A percentile compares a stretch with the other conserved stretches of the same genome.
phyloP scores from a whole-genome alignment of 2,113 vertebrate species.

The Oryctolagus cuniculus region DNA sequence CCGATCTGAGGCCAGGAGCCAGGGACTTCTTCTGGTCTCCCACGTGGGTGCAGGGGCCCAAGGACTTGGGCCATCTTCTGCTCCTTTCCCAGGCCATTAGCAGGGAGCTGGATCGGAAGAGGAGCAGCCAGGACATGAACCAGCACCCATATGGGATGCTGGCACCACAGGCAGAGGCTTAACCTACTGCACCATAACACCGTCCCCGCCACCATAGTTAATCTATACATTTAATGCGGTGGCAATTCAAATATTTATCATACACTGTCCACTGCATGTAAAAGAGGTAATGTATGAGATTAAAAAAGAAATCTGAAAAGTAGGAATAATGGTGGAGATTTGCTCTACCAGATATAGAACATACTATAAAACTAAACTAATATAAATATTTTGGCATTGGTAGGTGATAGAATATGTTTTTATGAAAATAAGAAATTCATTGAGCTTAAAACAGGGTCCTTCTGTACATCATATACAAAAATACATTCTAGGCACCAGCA shows the following conservation, averaged over 20 bases:
- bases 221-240: constrained; percentile 27
- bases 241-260: constrained; percentile 42
- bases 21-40: too few species aligned
- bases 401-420: background rate
- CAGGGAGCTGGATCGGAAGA: too few species aligned
- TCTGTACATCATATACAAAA: background rate
- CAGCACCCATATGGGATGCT: too few species aligned
- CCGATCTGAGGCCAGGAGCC: too few species aligned
- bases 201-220: background rate
- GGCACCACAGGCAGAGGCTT: too few species aligned
- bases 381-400: constrained; percentile 25
- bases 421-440: background rate
- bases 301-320: constrained; percentile 42
- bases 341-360: constrained; percentile 6
- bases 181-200: too few species aligned
- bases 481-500: background rate
- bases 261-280: constrained; percentile 14
- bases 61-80: too few species aligned
- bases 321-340: background rate
- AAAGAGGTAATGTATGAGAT: constrained; percentile 33
- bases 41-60: too few species aligned
- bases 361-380: constrained; percentile 30
- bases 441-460: constrained; percentile 4
- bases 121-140: too few species aligned
- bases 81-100: too few species aligned